Conservation (phyloP, 2,797 vertebrate genomes). For the Lepilemur ruficaudatus region DNA sequence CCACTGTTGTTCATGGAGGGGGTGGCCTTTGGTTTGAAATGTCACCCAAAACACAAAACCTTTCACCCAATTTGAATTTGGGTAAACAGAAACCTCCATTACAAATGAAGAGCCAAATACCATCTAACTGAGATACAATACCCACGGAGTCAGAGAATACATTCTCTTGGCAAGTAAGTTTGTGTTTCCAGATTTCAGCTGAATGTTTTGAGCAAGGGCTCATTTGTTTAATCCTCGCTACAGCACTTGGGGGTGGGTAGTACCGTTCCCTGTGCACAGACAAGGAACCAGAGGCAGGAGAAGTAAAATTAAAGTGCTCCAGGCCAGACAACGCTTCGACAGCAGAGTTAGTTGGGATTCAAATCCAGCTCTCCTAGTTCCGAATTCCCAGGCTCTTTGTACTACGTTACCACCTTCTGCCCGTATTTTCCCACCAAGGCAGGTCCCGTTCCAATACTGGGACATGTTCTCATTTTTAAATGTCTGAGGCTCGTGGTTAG, state of each 20-base stretch:
- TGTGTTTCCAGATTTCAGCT: neutral
- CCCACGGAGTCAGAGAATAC: neutral
- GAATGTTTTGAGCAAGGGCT: neutral
- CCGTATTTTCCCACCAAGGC: neutral
- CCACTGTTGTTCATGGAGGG: neutral
- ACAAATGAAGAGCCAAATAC: neutral
- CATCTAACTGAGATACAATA: neutral
- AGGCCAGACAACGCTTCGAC: neutral
- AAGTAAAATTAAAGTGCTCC: neutral
- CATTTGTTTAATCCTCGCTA: neutral
- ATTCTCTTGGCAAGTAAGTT: neutral
- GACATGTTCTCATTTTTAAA: neutral
- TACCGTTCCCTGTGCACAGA: neutral
- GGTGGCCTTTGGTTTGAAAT: neutral
- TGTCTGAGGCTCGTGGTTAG: neutral
- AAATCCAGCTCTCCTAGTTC: neutral
- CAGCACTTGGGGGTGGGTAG: neutral
- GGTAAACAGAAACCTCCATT: neutral
- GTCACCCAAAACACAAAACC: neutral
- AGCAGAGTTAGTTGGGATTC: neutral
- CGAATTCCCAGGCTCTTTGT: neutral
- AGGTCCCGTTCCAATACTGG: fast-evolving
- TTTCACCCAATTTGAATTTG: neutral
- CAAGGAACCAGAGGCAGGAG: neutral
- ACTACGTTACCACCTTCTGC: too few relatives aligned